Evolutionary conservation across 2,113 vertebrate species (phyloP).

Genomic region (Lichenostomus cassidix): DNA sequence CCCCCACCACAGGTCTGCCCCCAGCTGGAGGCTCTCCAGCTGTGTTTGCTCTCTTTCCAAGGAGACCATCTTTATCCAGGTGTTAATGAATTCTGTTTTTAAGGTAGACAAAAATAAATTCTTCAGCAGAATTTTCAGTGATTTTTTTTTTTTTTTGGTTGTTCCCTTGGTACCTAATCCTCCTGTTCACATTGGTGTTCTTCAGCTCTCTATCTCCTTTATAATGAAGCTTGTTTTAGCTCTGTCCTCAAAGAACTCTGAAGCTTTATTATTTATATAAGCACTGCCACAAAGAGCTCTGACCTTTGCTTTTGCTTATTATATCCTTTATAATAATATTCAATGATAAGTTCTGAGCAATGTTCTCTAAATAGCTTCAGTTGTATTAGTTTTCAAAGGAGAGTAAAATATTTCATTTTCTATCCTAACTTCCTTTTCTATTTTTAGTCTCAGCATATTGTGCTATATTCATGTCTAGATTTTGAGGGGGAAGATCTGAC

Average conservation of each 20-base stretch:
- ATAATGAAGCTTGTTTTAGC: not conserved
- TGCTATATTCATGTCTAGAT: not conserved
- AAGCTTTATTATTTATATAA: not conserved
- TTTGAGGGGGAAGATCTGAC: not conserved
- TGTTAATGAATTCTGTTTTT: not conserved
- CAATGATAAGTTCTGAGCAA: not conserved
- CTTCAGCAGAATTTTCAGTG: not conserved
- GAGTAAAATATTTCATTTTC: not conserved
- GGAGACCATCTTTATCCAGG: not conserved
- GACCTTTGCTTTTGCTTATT: conserved; percentile 5
- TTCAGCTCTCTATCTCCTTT: not conserved
- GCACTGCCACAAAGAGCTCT: not conserved
- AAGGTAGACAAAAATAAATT: not conserved
- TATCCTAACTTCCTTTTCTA: not conserved
- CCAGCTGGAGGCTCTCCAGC: not conserved
- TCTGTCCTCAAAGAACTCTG: not conserved
- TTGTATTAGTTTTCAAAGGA: not conserved
- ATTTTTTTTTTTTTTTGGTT: not conserved
- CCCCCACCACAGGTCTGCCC: not conserved
- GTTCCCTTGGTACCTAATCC: not conserved
- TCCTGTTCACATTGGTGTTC: not conserved
- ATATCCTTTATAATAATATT: not conserved
- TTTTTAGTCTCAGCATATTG: not conserved
- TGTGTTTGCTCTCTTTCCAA: not conserved
- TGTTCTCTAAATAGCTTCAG: not conserved